Evolutionary conservation across 2,888 invertebrate species (phyloP).

Genomic region (Antheraea yamamai): DNA sequence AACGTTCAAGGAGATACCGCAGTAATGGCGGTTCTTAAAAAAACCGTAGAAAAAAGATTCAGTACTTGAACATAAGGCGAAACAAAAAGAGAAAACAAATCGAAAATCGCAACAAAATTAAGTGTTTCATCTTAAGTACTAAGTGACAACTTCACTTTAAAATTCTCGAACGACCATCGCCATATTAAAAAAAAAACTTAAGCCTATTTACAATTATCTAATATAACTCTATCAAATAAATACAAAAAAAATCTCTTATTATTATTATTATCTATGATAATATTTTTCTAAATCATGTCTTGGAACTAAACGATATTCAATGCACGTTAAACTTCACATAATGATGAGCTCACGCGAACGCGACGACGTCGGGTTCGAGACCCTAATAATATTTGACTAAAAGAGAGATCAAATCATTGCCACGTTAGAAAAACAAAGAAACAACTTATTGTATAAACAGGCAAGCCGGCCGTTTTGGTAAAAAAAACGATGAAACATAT

Average conservation of each 20-base stretch:
- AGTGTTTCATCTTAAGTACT: constrained; percentile 75
- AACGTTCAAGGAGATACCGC: constrained; percentile 31
- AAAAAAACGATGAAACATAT: constrained; percentile 42
- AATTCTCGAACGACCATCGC: constrained; percentile 74
- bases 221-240: constrained; percentile 82
- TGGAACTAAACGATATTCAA: constrained; percentile 76
- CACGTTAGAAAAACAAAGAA: constrained; percentile 63
- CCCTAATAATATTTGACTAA: constrained; percentile 86
- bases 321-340: constrained; percentile 69
- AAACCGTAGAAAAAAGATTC: constrained; percentile 18
- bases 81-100: constrained; percentile 35
- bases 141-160: constrained; percentile 63
- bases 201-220: constrained; percentile 80
- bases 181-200: constrained; percentile 74
- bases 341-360: constrained; percentile 46
- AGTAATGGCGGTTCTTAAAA: background rate
- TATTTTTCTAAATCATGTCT: constrained; percentile 79
- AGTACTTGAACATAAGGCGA: background rate
- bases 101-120: constrained; percentile 59
- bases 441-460: constrained; percentile 62
- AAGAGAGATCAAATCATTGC: constrained; percentile 88
- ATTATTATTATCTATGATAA: constrained; percentile 74
- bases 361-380: constrained; percentile 53
- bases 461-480: constrained; percentile 44
- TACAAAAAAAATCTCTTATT: constrained; percentile 79